Conservation (phyloP, 2,888 invertebrate species). For the Xestia c-nigrum region DNA sequence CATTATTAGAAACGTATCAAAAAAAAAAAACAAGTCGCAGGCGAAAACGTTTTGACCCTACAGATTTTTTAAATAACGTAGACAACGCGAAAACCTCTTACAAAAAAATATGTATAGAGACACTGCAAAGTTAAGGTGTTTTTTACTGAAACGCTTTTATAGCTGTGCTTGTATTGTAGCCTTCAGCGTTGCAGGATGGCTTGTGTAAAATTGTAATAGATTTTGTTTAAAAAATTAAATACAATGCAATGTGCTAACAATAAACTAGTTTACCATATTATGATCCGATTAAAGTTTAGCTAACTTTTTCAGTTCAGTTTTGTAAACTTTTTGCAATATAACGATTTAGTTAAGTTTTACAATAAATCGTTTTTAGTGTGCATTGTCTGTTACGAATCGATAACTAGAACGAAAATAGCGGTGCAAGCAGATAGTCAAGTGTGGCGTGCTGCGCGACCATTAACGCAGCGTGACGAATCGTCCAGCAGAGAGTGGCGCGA, state of each 20-base stretch:
- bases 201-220: neutral
- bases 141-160: neutral
- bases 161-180: neutral
- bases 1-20: neutral
- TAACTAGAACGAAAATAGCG: slow-evolving; percentile 76
- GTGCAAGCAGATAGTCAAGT: slow-evolving; percentile 86
- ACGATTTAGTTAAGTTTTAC: slow-evolving; percentile 47
- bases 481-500: slow-evolving; percentile 75
- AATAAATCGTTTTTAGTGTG: slow-evolving; percentile 59
- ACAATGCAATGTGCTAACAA: neutral
- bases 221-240: slow-evolving; percentile 2
- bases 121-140: neutral
- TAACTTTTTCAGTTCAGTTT: slow-evolving; percentile 16
- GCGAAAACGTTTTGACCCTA: neutral
- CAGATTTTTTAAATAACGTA: neutral
- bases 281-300: neutral
- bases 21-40: neutral
- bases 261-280: slow-evolving; percentile 3
- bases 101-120: neutral
- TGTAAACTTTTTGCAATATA: slow-evolving; percentile 35
- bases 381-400: slow-evolving; percentile 76
- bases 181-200: neutral
- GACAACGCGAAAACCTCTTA: neutral
- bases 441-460: slow-evolving; percentile 87
- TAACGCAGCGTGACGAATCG: slow-evolving; percentile 90